phyloP scores from a whole-genome alignment of 2,113 vertebrate genomes.

The Anhinga anhinga region DNA sequence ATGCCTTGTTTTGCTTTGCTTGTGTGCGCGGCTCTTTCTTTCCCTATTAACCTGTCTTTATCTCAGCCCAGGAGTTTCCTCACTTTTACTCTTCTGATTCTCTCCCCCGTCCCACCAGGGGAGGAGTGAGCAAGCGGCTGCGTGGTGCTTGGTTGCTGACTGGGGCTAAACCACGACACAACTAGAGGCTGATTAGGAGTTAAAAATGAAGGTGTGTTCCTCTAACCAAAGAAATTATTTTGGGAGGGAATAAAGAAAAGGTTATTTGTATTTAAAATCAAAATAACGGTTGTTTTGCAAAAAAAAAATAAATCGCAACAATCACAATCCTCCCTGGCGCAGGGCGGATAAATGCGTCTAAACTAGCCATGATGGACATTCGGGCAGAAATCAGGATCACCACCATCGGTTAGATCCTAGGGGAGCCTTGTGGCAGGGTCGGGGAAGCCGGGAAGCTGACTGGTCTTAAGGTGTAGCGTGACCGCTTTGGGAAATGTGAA shows the following conservation, averaged over 20 bases:
- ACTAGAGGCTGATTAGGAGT: neutral
- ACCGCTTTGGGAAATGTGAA: neutral
- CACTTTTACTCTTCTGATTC: no score
- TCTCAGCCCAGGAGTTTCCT: no score
- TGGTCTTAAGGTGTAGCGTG: neutral
- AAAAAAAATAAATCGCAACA: no score
- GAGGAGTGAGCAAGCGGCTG: no score
- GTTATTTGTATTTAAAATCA: neutral
- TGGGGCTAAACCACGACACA: no score
- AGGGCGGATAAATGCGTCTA: neutral
- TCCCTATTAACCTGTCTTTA: no score
- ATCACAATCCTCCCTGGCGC: neutral
- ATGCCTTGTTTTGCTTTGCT: no score
- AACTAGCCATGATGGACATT: neutral
- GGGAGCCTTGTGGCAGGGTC: neutral
- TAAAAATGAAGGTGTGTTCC: neutral
- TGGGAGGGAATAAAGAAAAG: neutral
- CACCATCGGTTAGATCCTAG: fast-evolving
- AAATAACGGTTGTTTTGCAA: neutral
- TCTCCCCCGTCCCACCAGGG: no score
- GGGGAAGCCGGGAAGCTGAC: neutral
- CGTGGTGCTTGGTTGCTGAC: no score
- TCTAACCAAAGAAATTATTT: neutral
- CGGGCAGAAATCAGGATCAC: neutral
- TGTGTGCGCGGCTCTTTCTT: no score